A percentile compares a stretch with the other conserved stretches of the same genome.
phyloP scores from a whole-genome alignment of 2,113 vertebrate genomes.

The Coracopsis vasa region DNA sequence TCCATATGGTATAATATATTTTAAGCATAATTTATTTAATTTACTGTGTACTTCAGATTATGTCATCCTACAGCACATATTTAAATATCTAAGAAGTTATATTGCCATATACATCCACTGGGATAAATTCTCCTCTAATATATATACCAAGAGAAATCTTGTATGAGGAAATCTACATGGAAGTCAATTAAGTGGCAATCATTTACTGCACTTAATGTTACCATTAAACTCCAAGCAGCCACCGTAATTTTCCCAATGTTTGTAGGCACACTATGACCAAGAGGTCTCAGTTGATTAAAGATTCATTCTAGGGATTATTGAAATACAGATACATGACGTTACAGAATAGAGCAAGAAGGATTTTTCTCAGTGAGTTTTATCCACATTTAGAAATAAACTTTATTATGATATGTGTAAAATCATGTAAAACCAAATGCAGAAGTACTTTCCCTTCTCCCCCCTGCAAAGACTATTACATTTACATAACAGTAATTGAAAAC shows the following conservation, averaged over 20 bases:
- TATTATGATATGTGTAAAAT: neutral
- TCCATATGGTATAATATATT: neutral
- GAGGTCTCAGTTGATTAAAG: neutral
- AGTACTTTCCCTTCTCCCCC: neutral
- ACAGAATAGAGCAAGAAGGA: neutral
- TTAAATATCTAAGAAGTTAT: neutral
- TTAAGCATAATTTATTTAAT: neutral
- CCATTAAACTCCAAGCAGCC: neutral
- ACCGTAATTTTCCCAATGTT: neutral
- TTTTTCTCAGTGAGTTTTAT: neutral
- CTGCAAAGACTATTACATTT: neutral
- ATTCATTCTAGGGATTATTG: neutral
- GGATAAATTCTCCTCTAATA: constrained; percentile 8
- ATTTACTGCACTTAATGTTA: constrained; percentile 15
- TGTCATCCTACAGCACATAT: neutral
- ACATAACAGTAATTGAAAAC: neutral
- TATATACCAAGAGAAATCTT: constrained; percentile 1
- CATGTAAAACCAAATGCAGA: neutral
- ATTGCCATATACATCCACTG: neutral
- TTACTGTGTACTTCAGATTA: neutral
- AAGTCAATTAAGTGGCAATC: constrained; percentile 34
- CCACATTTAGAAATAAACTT: neutral
- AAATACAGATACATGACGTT: neutral
- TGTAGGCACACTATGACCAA: neutral
- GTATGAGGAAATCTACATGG: neutral